Base-by-base conservation (phyloP, 2,797 vertebrate genomes). In the Propithecus deckenii region DNA sequence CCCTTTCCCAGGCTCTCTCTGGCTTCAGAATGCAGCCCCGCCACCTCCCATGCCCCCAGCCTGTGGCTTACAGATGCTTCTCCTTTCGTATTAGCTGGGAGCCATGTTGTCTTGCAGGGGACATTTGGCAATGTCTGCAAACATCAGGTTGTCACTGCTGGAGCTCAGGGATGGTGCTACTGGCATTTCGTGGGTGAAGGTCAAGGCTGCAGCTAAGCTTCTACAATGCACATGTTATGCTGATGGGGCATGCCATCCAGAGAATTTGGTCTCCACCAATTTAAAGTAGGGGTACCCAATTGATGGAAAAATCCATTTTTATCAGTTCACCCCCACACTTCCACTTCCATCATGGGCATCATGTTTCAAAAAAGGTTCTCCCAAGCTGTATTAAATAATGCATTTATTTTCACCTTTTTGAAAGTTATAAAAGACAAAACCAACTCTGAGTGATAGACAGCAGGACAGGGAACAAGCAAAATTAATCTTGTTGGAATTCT, bases 381-480 rank as follows among this genome's bases (percentile, higher is more conserved):
- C 41, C 32, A 84, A 72, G 46, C 4, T 48, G 7, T 23, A 41
- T 41, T 85, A 86, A 87, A 30, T 38, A 91, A 95, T 55, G 48
- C 32, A 50, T 57, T 46, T 57, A 61, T 76, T 52, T 30, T 22
- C n/a, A 38, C 69, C 30, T 41, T 93, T 52, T 35, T 89, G 15
- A 57, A 90, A 91, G 69, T 55, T 65, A 76, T 32, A 12, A 94
- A 92, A 92, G 28, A 71, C 18, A 78, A 95, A 22, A 86, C 74
- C 11, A 61, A 32, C 8, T 48, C 30, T 79, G 46, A 12, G 2
- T 57, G 22, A 35, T 67, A 76, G 71, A 48, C n/a, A 86, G 14
- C 20, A 76, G 38, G 48, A 72, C 17, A 67, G 10, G 65, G 32
- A 87, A 35, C 35, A n/a, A 32, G 12, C 14, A 52, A 32, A 81